Base-by-base conservation (phyloP, 2,113 vertebrate species). In the Asarcornis scutulata region DNA sequence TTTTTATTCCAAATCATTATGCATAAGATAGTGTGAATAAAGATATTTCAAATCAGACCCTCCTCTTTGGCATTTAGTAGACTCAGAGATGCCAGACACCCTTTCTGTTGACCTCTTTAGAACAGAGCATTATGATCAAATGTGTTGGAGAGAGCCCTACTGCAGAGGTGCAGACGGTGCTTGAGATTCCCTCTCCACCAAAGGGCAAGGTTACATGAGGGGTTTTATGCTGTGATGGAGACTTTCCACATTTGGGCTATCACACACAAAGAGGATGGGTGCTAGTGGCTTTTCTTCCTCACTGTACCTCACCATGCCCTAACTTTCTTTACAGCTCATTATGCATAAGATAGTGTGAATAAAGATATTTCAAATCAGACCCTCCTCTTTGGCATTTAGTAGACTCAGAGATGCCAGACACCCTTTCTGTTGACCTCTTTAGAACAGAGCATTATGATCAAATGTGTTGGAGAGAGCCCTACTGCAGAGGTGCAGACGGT, bases 341-440 rank as follows among this genome's bases (percentile, higher is more conserved):
- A 81, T 31, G 34, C 17, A 6, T 58, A 80, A 48, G 44, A 62
- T 2, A 60, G 15, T 7, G 32, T 62, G 55, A 92, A 91, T 77
- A 83, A 83, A 88, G 53, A 52, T 38, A 82, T 56, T 92, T 77
- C 48, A 59, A 29, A 88, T 60, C 53, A 56, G 34, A 76, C 48
- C 11, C 29, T 83, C 48, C 15, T 75, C 74, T 87, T 31, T 23
- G 17, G 68, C 58, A 38, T 69, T 83, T 34, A 80, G 72, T 34
- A 80, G 59, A 83, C 58, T 44, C 34, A 64, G 63, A 79, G 42
- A 64, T 34, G 26, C 32, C 67, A 68, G 82, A 46, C 36, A 44
- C 55, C 23, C 5, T 75, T 53, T 34, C 13, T 6, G 1, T 55
- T 40, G 84, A 75, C 59, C 22, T 22, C 32, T 69, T 73, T 48